Percentiles rank a stretch among this genome's conserved stretches.
Conservation (phyloP, 2,888 invertebrate genomes). For the Lasioglossum calceatum region DNA sequence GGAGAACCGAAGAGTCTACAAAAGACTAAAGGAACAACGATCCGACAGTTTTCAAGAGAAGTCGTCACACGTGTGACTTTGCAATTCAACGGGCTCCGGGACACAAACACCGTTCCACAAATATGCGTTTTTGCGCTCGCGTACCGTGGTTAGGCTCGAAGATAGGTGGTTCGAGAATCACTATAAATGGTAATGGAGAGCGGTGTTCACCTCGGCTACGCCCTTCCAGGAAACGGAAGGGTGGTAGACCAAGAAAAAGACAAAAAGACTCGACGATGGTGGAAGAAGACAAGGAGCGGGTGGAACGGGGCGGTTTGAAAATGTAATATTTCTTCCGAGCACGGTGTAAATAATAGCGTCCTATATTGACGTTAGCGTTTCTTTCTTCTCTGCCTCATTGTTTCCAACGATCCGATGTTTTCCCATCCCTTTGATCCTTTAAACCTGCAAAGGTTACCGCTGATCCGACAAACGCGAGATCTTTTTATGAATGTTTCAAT, state of each 20-base stretch:
- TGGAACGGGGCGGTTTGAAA: conserved; percentile 74
- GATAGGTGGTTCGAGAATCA: conserved; percentile 81
- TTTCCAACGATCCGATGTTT: conserved; percentile 5
- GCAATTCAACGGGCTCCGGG: conserved; percentile 48
- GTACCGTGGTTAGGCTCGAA: conserved; percentile 61
- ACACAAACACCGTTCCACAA: conserved; percentile 36
- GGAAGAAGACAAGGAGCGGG: conserved; percentile 28
- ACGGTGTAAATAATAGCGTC: conserved; percentile 78
- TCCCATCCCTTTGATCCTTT: neutral
- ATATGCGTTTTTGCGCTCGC: conserved; percentile 62
- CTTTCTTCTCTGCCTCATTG: conserved; percentile 38
- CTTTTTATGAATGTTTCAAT: neutral
- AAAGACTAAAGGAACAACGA: conserved; percentile 22
- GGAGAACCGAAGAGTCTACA: neutral
- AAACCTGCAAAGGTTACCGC: neutral
- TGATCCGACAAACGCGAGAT: neutral
- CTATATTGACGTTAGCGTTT: conserved; percentile 56
- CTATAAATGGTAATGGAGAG: conserved; percentile 84
- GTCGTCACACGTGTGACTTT: conserved; percentile 48
- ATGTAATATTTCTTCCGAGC: conserved; percentile 80
- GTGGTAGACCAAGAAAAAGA: conserved; percentile 43
- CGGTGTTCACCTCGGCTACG: conserved; percentile 64
- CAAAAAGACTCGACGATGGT: conserved; percentile 1
- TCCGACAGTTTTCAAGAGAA: conserved; percentile 25
- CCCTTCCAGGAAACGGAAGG: conserved; percentile 56